These are phyloP conservation scores for Atta texana DNA, from an alignment of 1,140 invertebrate species.

Conservation along the genomic window DNA sequence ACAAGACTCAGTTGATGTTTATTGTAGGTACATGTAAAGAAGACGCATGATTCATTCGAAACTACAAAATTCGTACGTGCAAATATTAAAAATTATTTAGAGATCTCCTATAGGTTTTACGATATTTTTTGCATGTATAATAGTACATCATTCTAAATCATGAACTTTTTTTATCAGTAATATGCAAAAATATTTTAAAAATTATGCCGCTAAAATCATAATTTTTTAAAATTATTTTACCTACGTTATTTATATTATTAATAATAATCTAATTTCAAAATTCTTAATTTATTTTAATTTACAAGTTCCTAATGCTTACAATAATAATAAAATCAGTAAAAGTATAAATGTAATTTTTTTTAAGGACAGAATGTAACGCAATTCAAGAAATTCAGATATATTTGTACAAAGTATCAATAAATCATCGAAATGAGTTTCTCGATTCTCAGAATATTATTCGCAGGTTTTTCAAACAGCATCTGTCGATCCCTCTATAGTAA, in stretches of 20 bases:
- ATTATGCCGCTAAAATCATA: background rate
- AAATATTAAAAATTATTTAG: constrained; percentile 11
- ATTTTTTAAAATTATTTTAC: background rate
- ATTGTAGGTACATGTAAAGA: constrained; percentile 39
- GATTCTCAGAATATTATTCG: constrained; percentile 41
- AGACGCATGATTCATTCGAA: constrained; percentile 3
- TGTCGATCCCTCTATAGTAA: constrained; percentile 17
- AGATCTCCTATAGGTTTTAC: background rate
- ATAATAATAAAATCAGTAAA: background rate
- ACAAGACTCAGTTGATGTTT: constrained; percentile 19
- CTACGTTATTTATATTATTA: background rate
- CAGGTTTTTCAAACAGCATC: constrained; percentile 5
- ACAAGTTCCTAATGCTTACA: background rate
- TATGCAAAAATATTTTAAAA: background rate
- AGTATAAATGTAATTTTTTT: background rate
- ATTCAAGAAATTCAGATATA: background rate
- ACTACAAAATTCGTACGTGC: background rate
- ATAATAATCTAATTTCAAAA: constrained; percentile 1
- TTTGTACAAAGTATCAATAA: background rate
- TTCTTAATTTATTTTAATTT: constrained; percentile 6
- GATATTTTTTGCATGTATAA: background rate
- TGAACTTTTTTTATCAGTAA: background rate
- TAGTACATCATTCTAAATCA: background rate
- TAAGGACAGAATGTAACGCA: background rate
- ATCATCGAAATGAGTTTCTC: constrained; percentile 17